A percentile compares a stretch with the other conserved stretches of the same genome.
Evolutionary conservation across 2,797 vertebrate species (phyloP).

Genomic region (Parotocinclus haroldoi): DNA sequence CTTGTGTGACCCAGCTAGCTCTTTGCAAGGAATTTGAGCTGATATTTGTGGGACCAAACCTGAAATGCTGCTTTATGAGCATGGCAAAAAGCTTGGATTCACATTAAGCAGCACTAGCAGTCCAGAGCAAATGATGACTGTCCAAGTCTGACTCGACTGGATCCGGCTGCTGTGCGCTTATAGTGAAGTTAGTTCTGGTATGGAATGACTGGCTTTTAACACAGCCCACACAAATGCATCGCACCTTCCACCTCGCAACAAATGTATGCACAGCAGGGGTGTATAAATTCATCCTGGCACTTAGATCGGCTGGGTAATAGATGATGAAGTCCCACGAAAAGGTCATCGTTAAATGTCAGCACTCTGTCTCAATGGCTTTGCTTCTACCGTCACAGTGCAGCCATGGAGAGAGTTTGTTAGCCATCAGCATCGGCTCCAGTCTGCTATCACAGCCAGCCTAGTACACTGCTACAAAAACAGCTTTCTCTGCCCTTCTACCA

Average conservation of each 20-base stretch:
- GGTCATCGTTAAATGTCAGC: conserved; percentile 58
- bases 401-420: conserved; percentile 36
- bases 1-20: too few species aligned
- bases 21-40: too few species aligned
- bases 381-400: conserved; percentile 37
- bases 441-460: conserved; percentile 17
- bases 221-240: conserved; percentile 47
- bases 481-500: conserved; percentile 10
- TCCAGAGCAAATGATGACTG: not conserved
- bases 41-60: too few species aligned
- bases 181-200: conserved; percentile 35
- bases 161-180: conserved; percentile 29
- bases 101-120: not conserved
- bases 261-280: conserved; percentile 53
- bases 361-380: conserved; percentile 52
- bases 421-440: conserved; percentile 31
- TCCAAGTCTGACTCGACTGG: conserved; percentile 24
- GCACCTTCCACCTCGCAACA: conserved; percentile 46
- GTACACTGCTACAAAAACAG: conserved; percentile 15
- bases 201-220: conserved; percentile 41
- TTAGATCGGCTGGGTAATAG: conserved; percentile 49
- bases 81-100: too few species aligned
- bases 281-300: conserved; percentile 48
- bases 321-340: conserved; percentile 55
- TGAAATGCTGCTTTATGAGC: too few species aligned